These are phyloP conservation scores for Vanacampus margaritifer DNA, from an alignment of 2,113 vertebrate species.

Conservation along the genomic window DNA sequence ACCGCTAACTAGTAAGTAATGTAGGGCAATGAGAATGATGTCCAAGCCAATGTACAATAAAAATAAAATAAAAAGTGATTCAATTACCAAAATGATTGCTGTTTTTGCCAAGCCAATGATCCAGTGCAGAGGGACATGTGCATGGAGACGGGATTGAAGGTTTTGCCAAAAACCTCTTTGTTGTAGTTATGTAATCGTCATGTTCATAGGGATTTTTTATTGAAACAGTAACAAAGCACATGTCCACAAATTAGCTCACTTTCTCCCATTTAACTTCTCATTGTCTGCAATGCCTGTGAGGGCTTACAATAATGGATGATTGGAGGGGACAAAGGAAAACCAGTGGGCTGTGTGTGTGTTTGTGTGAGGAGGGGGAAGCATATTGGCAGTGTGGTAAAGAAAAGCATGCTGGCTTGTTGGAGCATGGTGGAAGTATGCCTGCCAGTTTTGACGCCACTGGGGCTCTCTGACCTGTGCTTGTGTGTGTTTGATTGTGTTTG, in stretches of 20 bases:
- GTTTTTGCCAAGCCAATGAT: slow-evolving; percentile 40
- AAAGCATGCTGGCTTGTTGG: slow-evolving; percentile 68
- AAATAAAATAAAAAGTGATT: not conserved
- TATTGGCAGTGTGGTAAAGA: slow-evolving; percentile 52
- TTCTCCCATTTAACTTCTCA: slow-evolving; percentile 58
- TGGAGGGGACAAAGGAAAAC: slow-evolving; percentile 57
- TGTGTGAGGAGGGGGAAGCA: slow-evolving; percentile 22
- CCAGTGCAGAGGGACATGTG: slow-evolving; percentile 40
- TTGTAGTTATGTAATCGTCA: slow-evolving; percentile 65
- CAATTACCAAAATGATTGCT: not conserved
- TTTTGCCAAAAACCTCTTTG: slow-evolving; percentile 57
- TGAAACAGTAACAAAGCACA: slow-evolving; percentile 69
- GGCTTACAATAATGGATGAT: slow-evolving; percentile 62
- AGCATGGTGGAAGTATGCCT: slow-evolving; percentile 58
- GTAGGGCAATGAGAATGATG: not conserved
- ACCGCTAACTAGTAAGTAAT: not conserved
- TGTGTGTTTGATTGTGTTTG: slow-evolving; percentile 45
- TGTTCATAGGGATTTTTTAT: slow-evolving; percentile 64
- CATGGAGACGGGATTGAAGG: slow-evolving; percentile 38
- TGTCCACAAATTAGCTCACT: slow-evolving; percentile 68
- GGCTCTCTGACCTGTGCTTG: slow-evolving; percentile 58
- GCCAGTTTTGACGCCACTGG: slow-evolving; percentile 64
- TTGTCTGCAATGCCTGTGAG: slow-evolving; percentile 65
- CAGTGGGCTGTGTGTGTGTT: slow-evolving; percentile 35
- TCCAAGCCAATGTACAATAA: not conserved